Evolutionary conservation across 2,888 invertebrate genomes (phyloP).

Genomic region (Marasmarcha lunaedactyla): DNA sequence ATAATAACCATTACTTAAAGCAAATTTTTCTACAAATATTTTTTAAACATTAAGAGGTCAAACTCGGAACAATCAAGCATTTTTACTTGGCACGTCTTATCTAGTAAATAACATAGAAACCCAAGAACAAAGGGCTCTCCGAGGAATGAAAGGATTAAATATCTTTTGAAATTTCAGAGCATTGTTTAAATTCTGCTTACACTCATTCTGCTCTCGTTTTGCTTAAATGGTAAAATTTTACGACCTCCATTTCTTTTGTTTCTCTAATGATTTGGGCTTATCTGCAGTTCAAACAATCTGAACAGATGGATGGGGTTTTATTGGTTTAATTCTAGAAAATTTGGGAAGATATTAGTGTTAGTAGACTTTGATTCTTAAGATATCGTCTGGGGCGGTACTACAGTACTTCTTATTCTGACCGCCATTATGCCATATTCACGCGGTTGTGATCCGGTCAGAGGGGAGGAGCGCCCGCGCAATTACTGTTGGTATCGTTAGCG

Average conservation of each 20-base stretch:
- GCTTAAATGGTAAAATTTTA: background rate
- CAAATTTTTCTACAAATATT: too few relatives aligned
- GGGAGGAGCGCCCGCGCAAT: too few relatives aligned
- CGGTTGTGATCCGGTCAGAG: too few relatives aligned
- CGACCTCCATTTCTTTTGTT: background rate
- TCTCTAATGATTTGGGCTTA: background rate
- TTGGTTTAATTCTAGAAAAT: background rate
- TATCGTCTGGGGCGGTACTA: too few relatives aligned
- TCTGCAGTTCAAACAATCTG: background rate
- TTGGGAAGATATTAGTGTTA: too few relatives aligned
- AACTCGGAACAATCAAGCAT: too few relatives aligned
- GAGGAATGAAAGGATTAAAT: background rate
- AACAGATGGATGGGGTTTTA: background rate
- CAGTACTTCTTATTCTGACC: too few relatives aligned
- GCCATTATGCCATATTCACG: too few relatives aligned
- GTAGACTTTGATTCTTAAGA: too few relatives aligned
- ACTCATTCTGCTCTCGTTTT: background rate
- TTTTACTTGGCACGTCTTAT: background rate
- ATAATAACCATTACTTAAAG: too few relatives aligned
- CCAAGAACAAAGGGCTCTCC: background rate
- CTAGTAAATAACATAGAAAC: background rate
- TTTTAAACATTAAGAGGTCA: too few relatives aligned
- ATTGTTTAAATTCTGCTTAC: conserved; percentile 1
- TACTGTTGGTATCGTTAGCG: too few relatives aligned
- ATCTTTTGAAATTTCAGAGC: background rate